Percentiles rank a stretch among this genome's conserved stretches.
Conservation (phyloP, 2,113 vertebrate species). For the Micromys minutus region DNA sequence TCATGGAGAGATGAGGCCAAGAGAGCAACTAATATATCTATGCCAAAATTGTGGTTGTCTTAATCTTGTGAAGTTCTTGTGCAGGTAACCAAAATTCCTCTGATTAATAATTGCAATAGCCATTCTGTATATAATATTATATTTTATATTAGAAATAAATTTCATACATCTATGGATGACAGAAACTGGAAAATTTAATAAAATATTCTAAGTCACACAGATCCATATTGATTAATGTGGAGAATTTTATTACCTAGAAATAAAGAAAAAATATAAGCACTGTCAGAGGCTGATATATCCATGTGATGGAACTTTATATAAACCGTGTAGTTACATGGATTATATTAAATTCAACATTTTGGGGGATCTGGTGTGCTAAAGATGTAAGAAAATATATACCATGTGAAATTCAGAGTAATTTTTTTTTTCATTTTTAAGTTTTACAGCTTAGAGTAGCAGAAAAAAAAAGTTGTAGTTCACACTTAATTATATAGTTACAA, state of each 20-base stretch:
- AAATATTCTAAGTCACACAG: background rate
- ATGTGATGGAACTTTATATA: conserved; percentile 50
- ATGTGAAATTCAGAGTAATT: conserved; percentile 55
- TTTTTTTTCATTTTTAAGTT: conserved; percentile 59
- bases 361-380: background rate
- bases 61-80: background rate
- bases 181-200: background rate
- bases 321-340: background rate
- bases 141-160: conserved; percentile 11
- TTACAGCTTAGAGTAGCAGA: conserved; percentile 68
- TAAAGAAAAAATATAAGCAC: background rate
- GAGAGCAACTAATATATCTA: background rate
- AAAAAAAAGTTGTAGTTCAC: conserved; percentile 75
- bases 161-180: background rate
- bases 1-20: background rate
- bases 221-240: background rate
- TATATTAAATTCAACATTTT: conserved; percentile 60
- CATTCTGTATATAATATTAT: too few relatives aligned
- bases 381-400: conserved; percentile 7
- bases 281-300: background rate
- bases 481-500: conserved; percentile 79
- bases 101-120: background rate
- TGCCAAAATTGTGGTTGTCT: background rate
- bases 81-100: background rate
- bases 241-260: conserved; percentile 47